Percentiles rank a stretch among this genome's conserved stretches.
phyloP scores from a whole-genome alignment of 2,797 vertebrate species.

The Leuciscus waleckii region DNA sequence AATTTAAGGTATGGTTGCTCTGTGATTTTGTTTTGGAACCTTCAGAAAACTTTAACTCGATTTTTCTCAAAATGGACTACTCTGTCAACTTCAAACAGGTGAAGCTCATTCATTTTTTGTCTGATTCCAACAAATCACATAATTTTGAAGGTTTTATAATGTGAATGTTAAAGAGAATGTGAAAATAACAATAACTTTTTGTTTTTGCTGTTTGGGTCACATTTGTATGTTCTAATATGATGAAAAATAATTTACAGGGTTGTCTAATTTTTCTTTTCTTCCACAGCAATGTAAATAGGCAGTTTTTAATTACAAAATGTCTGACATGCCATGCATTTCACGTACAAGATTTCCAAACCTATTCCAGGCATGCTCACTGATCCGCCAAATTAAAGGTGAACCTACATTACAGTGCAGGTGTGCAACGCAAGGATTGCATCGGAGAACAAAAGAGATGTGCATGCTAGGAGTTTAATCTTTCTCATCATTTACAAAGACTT shows the following conservation, averaged over 20 bases:
- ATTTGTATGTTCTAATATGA: background rate
- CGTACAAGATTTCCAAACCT: constrained; percentile 55
- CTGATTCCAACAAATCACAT: no score
- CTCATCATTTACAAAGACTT: constrained; percentile 13
- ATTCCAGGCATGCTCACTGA: constrained; percentile 57
- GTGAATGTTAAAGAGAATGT: no score
- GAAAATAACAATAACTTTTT: no score
- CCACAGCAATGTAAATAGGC: background rate
- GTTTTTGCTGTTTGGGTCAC: no score
- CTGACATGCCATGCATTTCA: constrained; percentile 47
- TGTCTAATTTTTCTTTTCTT: background rate
- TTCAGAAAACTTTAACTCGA: no score
- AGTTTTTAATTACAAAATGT: constrained; percentile 43
- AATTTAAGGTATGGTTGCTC: no score
- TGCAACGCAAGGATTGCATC: constrained; percentile 50
- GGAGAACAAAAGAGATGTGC: constrained; percentile 53
- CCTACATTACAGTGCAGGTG: constrained; percentile 59
- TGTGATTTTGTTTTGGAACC: no score
- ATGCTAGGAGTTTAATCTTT: constrained; percentile 35
- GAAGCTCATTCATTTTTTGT: no score
- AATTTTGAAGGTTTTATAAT: no score
- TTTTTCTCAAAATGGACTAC: no score
- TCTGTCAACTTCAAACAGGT: no score
- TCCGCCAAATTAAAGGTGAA: constrained; percentile 62
- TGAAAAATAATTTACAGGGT: background rate